These are phyloP conservation scores for Tragelaphus scriptus DNA, from an alignment of 2,113 vertebrate species.

Conservation along the genomic window DNA sequence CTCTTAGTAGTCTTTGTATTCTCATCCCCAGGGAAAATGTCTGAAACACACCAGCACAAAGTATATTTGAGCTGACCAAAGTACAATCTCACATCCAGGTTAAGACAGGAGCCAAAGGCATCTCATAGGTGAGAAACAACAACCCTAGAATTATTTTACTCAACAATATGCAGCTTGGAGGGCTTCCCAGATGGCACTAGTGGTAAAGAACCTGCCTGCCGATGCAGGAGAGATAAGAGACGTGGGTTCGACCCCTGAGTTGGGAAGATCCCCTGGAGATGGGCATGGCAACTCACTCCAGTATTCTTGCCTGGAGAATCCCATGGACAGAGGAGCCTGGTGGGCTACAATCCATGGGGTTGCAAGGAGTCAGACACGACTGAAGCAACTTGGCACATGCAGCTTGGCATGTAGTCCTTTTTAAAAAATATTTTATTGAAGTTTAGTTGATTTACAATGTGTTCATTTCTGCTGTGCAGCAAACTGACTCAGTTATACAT, in stretches of 20 bases:
- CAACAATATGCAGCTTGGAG: background rate
- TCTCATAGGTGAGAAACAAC: background rate
- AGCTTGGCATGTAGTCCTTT: background rate
- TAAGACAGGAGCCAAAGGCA: background rate
- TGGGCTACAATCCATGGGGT: background rate
- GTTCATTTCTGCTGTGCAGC: background rate
- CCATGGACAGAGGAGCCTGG: background rate
- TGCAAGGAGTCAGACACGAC: background rate
- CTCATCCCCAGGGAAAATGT: background rate
- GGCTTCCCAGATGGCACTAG: background rate
- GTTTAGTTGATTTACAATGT: background rate
- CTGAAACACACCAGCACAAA: background rate
- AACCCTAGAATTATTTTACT: background rate
- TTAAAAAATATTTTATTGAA: background rate
- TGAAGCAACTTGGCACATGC: background rate
- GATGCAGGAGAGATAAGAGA: background rate
- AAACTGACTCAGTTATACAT: background rate
- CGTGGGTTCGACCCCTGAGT: accelerated
- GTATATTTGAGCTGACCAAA: background rate
- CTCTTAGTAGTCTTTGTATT: background rate
- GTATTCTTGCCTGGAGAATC: background rate
- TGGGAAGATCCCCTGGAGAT: background rate
- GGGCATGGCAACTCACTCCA: background rate
- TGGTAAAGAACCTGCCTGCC: background rate
- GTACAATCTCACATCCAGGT: background rate